Conservation (phyloP, 2,888 invertebrate genomes). For the Steinernema carpocapsae region DNA sequence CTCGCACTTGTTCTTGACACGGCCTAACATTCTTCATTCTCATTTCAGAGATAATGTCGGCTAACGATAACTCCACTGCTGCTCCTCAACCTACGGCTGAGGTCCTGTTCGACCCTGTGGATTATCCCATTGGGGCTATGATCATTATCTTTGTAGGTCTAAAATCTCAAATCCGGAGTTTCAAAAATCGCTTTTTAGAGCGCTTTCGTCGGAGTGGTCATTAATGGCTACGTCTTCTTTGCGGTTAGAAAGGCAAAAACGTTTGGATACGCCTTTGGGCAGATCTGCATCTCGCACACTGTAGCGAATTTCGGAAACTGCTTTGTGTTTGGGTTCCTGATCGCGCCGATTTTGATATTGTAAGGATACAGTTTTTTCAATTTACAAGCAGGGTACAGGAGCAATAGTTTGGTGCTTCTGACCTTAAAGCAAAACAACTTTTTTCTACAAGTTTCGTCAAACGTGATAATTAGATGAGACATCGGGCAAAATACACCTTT, state of each 20-base stretch:
- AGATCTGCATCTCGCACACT: not conserved
- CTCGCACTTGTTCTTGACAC: no score
- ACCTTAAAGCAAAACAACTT: no score
- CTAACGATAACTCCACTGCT: not conserved
- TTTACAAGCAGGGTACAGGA: no score
- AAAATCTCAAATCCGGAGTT: no score
- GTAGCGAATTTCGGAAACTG: slow-evolving; percentile 10
- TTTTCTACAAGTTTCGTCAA: no score
- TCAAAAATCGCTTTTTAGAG: not conserved
- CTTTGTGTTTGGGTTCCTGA: slow-evolving; percentile 1
- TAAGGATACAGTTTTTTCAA: no score
- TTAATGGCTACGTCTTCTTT: slow-evolving; percentile 19
- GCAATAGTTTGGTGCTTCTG: no score
- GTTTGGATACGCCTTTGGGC: not conserved
- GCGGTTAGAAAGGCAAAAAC: slow-evolving; percentile 11
- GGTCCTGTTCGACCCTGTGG: not conserved
- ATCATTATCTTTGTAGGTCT: slow-evolving; percentile 10
- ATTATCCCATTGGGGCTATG: not conserved
- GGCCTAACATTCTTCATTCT: not conserved
- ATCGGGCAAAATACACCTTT: no score
- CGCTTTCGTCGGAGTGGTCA: not conserved
- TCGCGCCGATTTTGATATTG: not conserved
- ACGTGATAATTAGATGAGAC: no score
- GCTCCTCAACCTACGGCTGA: not conserved
- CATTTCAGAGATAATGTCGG: not conserved